Evolutionary conservation across 2,797 vertebrate species (phyloP).

Genomic region (Picus viridis): DNA sequence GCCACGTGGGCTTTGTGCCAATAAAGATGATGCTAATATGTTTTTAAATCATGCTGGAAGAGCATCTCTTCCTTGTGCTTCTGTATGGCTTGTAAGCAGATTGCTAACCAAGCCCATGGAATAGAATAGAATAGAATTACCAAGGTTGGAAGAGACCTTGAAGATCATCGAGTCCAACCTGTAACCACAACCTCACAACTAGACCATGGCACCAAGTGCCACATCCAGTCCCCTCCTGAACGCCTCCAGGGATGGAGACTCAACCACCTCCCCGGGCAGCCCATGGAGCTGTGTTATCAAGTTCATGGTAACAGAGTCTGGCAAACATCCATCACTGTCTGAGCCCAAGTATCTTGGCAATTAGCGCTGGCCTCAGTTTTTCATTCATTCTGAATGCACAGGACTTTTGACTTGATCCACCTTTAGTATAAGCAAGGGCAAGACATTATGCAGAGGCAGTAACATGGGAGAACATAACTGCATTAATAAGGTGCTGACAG

Average conservation of each 20-base stretch:
- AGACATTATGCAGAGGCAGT: neutral
- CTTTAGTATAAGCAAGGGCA: neutral
- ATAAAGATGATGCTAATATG: neutral
- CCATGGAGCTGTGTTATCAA: neutral
- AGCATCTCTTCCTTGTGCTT: neutral
- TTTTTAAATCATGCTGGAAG: neutral
- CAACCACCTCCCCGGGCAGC: too few relatives aligned
- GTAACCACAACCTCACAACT: too few relatives aligned
- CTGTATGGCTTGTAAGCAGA: neutral
- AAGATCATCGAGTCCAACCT: too few relatives aligned
- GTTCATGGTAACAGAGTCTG: neutral
- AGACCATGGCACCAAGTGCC: too few relatives aligned
- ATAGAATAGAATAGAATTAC: too few relatives aligned
- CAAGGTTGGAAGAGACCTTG: too few relatives aligned
- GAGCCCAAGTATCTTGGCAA: neutral
- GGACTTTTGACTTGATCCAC: slow-evolving; percentile 5
- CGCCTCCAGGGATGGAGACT: too few relatives aligned
- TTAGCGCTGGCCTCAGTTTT: neutral
- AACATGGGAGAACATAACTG: neutral
- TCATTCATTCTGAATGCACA: neutral
- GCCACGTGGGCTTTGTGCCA: neutral
- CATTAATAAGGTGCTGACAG: neutral
- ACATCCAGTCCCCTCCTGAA: too few relatives aligned
- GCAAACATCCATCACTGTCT: neutral
- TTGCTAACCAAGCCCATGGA: neutral